These are phyloP conservation scores for Aramus guarauna DNA, from an alignment of 2,113 vertebrate genomes.

Conservation along the genomic window DNA sequence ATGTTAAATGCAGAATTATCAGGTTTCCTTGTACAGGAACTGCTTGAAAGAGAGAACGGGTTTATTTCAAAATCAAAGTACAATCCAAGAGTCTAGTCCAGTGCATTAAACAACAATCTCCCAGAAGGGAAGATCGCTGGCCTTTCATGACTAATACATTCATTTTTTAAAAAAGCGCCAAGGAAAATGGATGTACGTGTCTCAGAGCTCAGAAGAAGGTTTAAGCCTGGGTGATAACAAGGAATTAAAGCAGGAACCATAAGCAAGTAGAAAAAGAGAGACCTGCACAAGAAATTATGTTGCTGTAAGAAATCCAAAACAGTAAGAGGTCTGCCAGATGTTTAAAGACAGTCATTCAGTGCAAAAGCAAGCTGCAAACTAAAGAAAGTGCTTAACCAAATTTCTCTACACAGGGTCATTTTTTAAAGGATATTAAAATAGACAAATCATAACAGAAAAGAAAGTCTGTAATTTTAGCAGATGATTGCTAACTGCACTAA, in stretches of 20 bases:
- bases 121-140: background rate
- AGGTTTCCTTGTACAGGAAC: background rate
- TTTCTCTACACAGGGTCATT: background rate
- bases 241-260: background rate
- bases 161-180: background rate
- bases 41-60: background rate
- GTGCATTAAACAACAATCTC: background rate
- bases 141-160: background rate
- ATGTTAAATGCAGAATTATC: background rate
- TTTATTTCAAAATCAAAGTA: background rate
- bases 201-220: background rate
- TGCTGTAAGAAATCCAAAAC: background rate
- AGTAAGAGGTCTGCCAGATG: background rate
- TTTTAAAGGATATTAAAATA: background rate
- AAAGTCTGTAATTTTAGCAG: background rate
- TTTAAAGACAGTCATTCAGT: background rate
- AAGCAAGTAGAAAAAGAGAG: background rate
- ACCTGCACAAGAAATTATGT: background rate
- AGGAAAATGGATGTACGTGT: background rate
- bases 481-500: slow-evolving; percentile 46
- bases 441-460: background rate
- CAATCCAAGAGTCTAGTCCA: background rate
- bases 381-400: background rate
- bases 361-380: background rate
- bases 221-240: background rate